Evolutionary conservation across 1,140 invertebrate species (phyloP), one percentile per base, ranked within the genome.

Genomic region (Cheumatopsyche charites): DNA sequence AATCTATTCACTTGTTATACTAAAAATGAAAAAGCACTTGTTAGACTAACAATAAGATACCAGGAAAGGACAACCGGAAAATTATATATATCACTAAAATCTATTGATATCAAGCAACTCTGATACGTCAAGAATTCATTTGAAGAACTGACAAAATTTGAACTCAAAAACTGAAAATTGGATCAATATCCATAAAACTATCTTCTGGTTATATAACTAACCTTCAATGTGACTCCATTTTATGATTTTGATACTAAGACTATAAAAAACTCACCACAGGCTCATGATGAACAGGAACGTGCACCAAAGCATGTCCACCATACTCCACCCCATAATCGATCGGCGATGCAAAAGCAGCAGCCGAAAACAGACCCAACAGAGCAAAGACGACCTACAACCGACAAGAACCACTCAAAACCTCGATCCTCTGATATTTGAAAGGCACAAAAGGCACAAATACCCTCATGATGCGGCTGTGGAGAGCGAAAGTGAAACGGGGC

Each of bases 191-290:
- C n/a, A n/a, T n/a, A n/a, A n/a, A n/a, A n/a, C n/a, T n/a, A n/a
- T n/a, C n/a, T n/a, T n/a, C n/a, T n/a, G n/a, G n/a, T n/a, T n/a
- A n/a, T n/a, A n/a, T n/a, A n/a, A n/a, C n/a, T n/a, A n/a, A n/a
- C n/a, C n/a, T n/a, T n/a, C n/a, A n/a, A n/a, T n/a, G n/a, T n/a
- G n/a, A n/a, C n/a, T n/a, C n/a, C n/a, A n/a, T n/a, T n/a, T n/a
- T n/a, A n/a, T n/a, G n/a, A n/a, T n/a, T n/a, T n/a, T n/a, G n/a
- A 58, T 55, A 52, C 17, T 7, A 36, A 68, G 55, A 55, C 45
- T 63, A 25, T 45, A 66, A 62, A 21, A 47, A n/a, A 68, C 47
- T 68, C 25, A 68, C 66, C 21, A 68, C 66, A 13, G 66, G 66
- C 26, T 68, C 66, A 55, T 68, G 66, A 41, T 68, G 45, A n/a